These are phyloP conservation scores for Perizoma affinitatum DNA, from an alignment of 2,888 invertebrate genomes.

Conservation along the genomic window DNA sequence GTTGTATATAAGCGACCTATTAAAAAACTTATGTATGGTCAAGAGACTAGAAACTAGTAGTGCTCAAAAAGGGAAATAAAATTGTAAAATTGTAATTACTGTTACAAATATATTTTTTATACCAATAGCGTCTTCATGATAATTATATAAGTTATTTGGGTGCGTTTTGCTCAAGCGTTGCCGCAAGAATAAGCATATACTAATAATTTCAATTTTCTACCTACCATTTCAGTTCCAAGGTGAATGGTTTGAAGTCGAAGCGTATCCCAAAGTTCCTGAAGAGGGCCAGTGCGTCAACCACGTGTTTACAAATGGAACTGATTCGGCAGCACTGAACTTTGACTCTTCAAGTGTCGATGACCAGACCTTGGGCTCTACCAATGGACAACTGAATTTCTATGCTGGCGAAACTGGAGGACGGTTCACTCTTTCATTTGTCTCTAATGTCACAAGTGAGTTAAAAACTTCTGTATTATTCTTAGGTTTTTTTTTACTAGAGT, in stretches of 20 bases:
- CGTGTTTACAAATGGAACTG: constrained; percentile 40
- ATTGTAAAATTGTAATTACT: no score
- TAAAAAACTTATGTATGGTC: no score
- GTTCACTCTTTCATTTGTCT: constrained; percentile 46
- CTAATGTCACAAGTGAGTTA: constrained; percentile 35
- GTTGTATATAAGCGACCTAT: no score
- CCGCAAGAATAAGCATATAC: no score
- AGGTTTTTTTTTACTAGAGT: no score
- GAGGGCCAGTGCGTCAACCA: constrained; percentile 62
- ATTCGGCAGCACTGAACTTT: constrained; percentile 44
- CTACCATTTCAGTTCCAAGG: constrained; percentile 56
- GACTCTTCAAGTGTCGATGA: constrained; percentile 50
- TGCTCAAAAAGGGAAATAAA: no score
- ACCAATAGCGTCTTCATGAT: no score
- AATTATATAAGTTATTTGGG: no score
- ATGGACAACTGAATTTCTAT: constrained; percentile 43
- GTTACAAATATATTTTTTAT: no score
- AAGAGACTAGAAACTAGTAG: no score
- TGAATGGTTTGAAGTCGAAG: constrained; percentile 57
- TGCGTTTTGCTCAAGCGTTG: no score
- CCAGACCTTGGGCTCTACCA: constrained; percentile 42
- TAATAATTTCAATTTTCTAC: not conserved
- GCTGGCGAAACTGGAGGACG: constrained; percentile 52
- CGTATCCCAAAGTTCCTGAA: constrained; percentile 57
- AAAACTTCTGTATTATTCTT: no score